Conservation (phyloP, 2,113 vertebrate genomes). For the Erythrolamprus reginae region DNA sequence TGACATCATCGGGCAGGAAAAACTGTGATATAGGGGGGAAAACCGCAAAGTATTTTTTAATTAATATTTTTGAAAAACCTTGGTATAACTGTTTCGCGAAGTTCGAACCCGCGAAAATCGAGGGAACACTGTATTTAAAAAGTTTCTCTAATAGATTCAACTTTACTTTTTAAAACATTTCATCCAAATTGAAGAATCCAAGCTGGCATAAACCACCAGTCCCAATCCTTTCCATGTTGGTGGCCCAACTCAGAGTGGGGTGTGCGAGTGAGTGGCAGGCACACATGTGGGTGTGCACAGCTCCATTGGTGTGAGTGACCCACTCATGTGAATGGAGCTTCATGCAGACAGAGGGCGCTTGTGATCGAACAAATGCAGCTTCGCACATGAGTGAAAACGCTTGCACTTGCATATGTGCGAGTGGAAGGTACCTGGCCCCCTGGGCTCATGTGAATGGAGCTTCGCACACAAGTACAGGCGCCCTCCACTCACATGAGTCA, state of each 20-base stretch:
- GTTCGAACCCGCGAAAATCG: too few species aligned
- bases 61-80: too few species aligned
- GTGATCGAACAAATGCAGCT: too few species aligned
- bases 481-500: not conserved
- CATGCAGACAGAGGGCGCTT: too few species aligned
- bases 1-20: too few species aligned
- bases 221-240: not conserved
- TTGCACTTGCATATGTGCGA: too few species aligned
- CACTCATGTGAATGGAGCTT: not conserved
- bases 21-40: too few species aligned
- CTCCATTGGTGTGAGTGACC: not conserved
- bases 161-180: not conserved
- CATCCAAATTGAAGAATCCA: not conserved
- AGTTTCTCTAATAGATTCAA: not conserved
- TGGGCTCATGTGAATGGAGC: not conserved
- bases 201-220: not conserved
- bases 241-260: rapidly evolving
- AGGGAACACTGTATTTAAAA: too few species aligned
- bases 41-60: too few species aligned
- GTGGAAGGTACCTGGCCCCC: too few species aligned
- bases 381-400: too few species aligned
- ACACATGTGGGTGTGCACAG: not conserved
- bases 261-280: not conserved
- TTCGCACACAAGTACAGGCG: not conserved
- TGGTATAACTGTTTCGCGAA: too few species aligned